Percentiles rank a stretch among this genome's conserved stretches.
Evolutionary conservation across 2,888 invertebrate species (phyloP).

Genomic region (Altica lythri): DNA sequence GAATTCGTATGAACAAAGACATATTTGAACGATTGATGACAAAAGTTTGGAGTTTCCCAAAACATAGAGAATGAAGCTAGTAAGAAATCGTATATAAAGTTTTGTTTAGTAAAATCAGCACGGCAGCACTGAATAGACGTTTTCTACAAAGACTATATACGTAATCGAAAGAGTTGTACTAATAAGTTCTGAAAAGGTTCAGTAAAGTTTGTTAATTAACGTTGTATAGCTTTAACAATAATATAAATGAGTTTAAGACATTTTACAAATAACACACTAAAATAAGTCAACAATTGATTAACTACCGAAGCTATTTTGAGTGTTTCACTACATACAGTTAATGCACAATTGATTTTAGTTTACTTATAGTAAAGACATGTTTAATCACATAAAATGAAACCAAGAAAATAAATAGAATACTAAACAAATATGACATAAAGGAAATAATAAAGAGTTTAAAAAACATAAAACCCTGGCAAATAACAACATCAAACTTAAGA

Average conservation of each 20-base stretch:
- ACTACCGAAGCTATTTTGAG: no score
- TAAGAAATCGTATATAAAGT: constrained; percentile 29
- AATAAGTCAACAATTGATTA: constrained; percentile 1
- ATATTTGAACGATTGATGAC: constrained; percentile 42
- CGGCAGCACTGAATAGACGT: constrained; percentile 30
- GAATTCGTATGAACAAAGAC: constrained; percentile 35
- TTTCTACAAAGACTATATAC: constrained; percentile 25
- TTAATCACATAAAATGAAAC: no score
- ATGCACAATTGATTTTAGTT: no score
- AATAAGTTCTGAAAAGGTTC: constrained; percentile 30
- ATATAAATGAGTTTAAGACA: neutral
- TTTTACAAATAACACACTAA: neutral
- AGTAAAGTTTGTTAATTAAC: constrained; percentile 35
- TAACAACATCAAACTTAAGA: no score
- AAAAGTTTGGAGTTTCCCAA: constrained; percentile 33
- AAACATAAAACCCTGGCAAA: no score
- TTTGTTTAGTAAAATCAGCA: constrained; percentile 33
- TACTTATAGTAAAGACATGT: no score
- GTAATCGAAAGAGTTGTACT: constrained; percentile 32
- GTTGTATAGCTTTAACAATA: constrained; percentile 22
- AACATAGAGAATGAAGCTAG: constrained; percentile 25
- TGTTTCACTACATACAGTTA: no score
- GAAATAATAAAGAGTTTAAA: no score
- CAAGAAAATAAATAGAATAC: no score
- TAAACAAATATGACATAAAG: no score